Evolutionary conservation across 2,797 vertebrate genomes (phyloP).

Genomic region (Valencia hispanica): DNA sequence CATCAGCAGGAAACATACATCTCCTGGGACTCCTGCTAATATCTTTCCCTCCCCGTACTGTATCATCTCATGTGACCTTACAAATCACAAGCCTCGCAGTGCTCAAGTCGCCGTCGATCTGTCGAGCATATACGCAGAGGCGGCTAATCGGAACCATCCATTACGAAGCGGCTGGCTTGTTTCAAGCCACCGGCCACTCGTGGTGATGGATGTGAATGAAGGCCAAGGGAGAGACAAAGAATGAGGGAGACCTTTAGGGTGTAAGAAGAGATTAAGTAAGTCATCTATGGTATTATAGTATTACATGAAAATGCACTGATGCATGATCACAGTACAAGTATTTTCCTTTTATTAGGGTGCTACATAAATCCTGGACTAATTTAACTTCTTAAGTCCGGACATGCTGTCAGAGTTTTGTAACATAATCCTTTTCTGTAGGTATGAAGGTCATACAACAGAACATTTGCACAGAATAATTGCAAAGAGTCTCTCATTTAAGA

Average conservation of each 20-base stretch:
- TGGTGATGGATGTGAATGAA: constrained; percentile 69
- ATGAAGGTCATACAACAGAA: constrained; percentile 10
- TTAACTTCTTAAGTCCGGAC: constrained; percentile 30
- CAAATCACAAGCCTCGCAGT: constrained; percentile 63
- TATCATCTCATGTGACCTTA: constrained; percentile 52
- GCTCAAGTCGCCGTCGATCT: constrained; percentile 37
- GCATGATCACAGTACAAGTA: constrained; percentile 53
- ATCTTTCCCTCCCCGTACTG: constrained; percentile 51
- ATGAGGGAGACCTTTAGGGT: constrained; percentile 53
- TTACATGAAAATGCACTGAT: constrained; percentile 58
- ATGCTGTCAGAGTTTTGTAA: constrained; percentile 19
- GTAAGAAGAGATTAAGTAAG: constrained; percentile 63
- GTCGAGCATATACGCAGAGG: constrained; percentile 55
- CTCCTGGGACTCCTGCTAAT: constrained; percentile 64
- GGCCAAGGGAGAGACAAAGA: constrained; percentile 35
- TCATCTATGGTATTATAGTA: constrained; percentile 56
- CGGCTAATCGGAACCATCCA: constrained; percentile 71
- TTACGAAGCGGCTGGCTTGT: constrained; percentile 61
- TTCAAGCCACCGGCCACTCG: constrained; percentile 68
- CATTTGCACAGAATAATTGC: constrained; percentile 37
- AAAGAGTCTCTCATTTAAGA: constrained; percentile 27
- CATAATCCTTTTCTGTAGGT: constrained; percentile 33
- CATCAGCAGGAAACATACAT: constrained; percentile 62
- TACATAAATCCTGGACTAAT: constrained; percentile 53
- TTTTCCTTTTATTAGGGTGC: constrained; percentile 47